Evolutionary conservation across 2,797 vertebrate genomes (phyloP), one percentile per base, ranked within the genome.

Genomic region (Cuniculus paca): DNA sequence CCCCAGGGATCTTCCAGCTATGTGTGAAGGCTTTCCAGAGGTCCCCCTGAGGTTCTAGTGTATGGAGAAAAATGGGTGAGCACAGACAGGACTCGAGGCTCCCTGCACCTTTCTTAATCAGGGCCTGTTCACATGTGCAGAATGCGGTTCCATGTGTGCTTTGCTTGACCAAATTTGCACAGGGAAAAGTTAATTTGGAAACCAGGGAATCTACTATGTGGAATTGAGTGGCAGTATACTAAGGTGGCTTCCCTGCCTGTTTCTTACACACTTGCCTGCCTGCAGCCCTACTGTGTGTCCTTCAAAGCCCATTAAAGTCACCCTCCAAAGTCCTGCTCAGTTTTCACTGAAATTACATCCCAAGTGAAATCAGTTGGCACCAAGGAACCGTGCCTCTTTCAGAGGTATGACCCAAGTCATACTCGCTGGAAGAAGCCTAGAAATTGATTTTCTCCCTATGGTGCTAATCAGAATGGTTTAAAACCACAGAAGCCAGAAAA

Each of bases 261-360:
- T n/a, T n/a, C 45, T 88, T 58, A 63, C 48, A n/a, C 17, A 11
- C 36, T 68, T 17, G 65, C 10, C n/a, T 20, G 60, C 75, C 78
- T 39, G 28, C 28, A 6, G 10, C 39, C 79, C 56, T 17, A 31
- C n/a, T 19, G 17, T 2, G n/a, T 26, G 54, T n/a, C 48, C 68
- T 28, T 45, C 45, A 45, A 48, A 63, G 34, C 36, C 80, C 56
- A 6, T 34, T 26, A 65, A 72, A 60, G 8, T 83, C 50, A 45
- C 22, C 28, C 1, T 26, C 42, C 48, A 48, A 45, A 65, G 24
- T n/a, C 81, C 58, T 93, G 36, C 34, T 75, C 10, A 14, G 1
- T 52, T 34, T 75, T 63, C 74, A 90, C 70, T 87, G 81, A 93
- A 97, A 93, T 65, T 84, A 60, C 42, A 92, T 91, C 85, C 61